Conservation (phyloP, 2,113 vertebrate species). For the Actenoides hombroni region DNA sequence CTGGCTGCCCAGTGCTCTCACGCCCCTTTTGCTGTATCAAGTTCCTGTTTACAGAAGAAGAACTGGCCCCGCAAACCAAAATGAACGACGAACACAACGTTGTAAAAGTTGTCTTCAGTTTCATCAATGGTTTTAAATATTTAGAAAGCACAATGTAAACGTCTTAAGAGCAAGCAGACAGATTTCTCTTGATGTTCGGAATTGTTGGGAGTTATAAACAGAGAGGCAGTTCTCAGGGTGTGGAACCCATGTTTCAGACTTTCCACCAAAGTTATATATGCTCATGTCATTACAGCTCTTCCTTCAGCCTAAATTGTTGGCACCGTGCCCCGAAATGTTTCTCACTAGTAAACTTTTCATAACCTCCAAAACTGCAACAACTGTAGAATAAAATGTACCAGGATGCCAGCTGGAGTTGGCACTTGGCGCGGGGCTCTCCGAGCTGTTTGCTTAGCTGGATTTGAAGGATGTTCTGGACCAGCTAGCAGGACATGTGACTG, state of each 20-base stretch:
- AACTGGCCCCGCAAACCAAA: neutral
- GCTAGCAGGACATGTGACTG: neutral
- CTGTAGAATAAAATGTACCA: neutral
- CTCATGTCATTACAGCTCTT: neutral
- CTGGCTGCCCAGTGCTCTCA: neutral
- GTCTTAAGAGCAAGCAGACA: neutral
- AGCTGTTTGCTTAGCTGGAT: conserved; percentile 46
- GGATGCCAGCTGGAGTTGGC: conserved; percentile 55
- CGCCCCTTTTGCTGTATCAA: neutral
- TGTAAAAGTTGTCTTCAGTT: neutral
- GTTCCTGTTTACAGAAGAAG: neutral
- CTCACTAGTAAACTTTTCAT: conserved; percentile 57
- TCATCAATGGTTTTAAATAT: conserved; percentile 20
- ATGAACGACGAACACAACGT: neutral
- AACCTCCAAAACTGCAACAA: conserved; percentile 46
- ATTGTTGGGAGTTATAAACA: neutral
- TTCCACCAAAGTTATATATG: neutral
- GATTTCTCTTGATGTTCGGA: neutral
- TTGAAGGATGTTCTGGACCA: conserved; percentile 18
- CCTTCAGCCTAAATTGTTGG: neutral
- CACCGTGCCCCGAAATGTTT: neutral
- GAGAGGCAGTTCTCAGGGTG: neutral
- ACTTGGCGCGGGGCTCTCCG: neutral
- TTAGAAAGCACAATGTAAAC: neutral
- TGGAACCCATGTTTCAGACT: neutral